phyloP scores from a whole-genome alignment of 2,113 vertebrate species.

The Condylura cristata region DNA sequence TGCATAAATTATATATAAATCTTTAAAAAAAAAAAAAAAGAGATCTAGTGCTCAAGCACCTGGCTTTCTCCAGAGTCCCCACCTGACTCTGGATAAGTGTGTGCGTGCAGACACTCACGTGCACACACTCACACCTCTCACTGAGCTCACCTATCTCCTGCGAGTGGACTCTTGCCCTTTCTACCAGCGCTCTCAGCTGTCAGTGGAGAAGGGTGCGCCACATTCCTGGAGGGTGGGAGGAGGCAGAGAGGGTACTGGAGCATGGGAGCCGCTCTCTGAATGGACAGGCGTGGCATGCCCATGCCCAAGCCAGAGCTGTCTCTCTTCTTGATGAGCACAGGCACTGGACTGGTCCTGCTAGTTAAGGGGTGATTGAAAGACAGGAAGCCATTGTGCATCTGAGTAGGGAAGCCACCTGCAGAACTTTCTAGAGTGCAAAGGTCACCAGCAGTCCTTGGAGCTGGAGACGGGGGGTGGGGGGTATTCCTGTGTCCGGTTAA shows the following conservation, averaged over 20 bases:
- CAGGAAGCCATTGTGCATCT: background rate
- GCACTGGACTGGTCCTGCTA: background rate
- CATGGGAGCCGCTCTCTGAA: conserved; percentile 45
- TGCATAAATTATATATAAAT: too few species aligned
- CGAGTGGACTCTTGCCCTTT: background rate
- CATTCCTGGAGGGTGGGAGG: background rate
- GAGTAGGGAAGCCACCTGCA: background rate
- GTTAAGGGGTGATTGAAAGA: background rate
- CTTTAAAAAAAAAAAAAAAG: too few species aligned
- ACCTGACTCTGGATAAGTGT: background rate
- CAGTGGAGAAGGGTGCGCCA: background rate
- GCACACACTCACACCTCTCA: accelerated
- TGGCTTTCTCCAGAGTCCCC: accelerated
- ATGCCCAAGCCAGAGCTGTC: conserved; percentile 21
- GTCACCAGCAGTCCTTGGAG: accelerated
- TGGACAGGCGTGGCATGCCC: conserved; percentile 5
- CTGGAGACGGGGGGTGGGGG: background rate
- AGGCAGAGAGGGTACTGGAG: conserved; percentile 31
- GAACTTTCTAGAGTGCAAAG: accelerated
- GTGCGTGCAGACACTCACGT: too few species aligned
- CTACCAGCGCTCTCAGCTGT: background rate
- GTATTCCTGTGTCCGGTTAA: background rate
- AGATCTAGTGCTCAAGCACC: background rate
- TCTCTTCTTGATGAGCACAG: background rate
- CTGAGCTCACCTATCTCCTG: background rate